A percentile compares a stretch with the other conserved stretches of the same genome.
Evolutionary conservation across 2,797 vertebrate species (phyloP).

Genomic region (Synanceia verrucosa): DNA sequence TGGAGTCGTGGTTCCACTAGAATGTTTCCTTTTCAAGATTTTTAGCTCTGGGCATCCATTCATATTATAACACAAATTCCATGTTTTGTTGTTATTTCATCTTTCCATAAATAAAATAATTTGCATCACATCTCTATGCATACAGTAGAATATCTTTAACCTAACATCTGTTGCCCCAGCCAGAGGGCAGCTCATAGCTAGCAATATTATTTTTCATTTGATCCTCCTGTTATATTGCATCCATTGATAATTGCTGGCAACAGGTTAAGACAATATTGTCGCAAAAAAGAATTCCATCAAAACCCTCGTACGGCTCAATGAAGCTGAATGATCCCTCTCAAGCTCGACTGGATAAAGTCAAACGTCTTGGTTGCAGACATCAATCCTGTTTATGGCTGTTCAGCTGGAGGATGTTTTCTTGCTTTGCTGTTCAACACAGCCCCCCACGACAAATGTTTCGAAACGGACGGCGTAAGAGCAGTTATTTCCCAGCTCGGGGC

Average conservation of each 20-base stretch:
- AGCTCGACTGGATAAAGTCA: slow-evolving; percentile 83
- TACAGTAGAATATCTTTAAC: background rate
- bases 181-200: background rate
- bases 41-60: background rate
- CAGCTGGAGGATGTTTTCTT: slow-evolving; percentile 80
- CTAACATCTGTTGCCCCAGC: background rate
- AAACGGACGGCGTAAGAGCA: slow-evolving; percentile 64
- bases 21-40: background rate
- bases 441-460: slow-evolving; percentile 60
- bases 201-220: background rate
- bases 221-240: slow-evolving; percentile 39
- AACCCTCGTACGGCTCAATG: slow-evolving; percentile 77
- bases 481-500: slow-evolving; percentile 65
- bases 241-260: slow-evolving; percentile 41
- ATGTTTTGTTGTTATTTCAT: background rate
- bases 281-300: slow-evolving; percentile 74
- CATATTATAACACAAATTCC: background rate
- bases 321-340: slow-evolving; percentile 83
- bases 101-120: background rate
- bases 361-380: slow-evolving; percentile 81
- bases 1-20: background rate
- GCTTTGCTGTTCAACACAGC: slow-evolving; percentile 75
- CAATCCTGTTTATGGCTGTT: slow-evolving; percentile 84
- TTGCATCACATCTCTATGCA: background rate
- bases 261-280: slow-evolving; percentile 63